phyloP scores from a whole-genome alignment of 2,113 vertebrate species.

The Semnornis frantzii region DNA sequence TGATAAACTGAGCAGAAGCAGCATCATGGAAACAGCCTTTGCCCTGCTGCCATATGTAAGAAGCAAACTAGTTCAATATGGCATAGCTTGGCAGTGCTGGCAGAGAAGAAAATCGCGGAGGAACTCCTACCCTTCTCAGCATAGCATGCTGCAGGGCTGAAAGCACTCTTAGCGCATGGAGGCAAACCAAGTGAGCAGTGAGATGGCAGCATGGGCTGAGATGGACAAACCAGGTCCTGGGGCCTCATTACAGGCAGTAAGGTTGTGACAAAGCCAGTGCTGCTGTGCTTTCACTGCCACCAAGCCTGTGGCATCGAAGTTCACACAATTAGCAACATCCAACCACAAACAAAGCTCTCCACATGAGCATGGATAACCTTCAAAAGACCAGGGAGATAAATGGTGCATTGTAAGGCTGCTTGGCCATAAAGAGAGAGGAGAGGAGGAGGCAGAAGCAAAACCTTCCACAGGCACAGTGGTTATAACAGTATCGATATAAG shows the following conservation, averaged over 20 bases:
- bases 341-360: neutral
- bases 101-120: neutral
- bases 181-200: neutral
- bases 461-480: neutral
- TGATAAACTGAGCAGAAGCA: neutral
- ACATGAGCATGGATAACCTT: neutral
- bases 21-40: neutral
- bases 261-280: neutral
- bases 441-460: neutral
- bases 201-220: neutral
- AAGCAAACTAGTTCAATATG: neutral
- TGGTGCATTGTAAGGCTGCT: neutral
- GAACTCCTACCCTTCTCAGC: neutral
- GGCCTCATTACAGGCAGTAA: neutral
- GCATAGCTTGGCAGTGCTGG: neutral
- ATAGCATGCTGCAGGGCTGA: neutral
- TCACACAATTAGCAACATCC: neutral
- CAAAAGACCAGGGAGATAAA: neutral
- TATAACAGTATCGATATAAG: neutral
- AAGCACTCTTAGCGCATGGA: neutral
- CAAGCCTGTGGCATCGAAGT: neutral
- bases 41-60: neutral
- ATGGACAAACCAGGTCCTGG: neutral
- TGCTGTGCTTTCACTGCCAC: neutral
- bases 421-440: neutral